Evolutionary conservation across 2,888 invertebrate genomes (phyloP), one percentile per base, ranked within the genome.

Genomic region (Spilosoma lubricipeda): DNA sequence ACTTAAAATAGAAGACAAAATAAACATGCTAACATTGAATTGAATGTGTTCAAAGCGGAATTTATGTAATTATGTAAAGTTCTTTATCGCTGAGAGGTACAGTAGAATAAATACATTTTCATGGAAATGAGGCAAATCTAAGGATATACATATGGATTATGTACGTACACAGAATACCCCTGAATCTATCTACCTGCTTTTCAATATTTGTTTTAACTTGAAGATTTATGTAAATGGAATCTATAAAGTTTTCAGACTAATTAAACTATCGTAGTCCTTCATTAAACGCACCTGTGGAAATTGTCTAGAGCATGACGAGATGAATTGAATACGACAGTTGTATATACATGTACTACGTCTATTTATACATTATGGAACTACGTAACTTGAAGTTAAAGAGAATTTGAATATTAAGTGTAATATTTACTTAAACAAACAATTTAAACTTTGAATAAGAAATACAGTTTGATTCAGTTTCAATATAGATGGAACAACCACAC

Each of bases 281-380:
- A 66, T 73, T 64, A 69, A 30, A 52, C 27, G 4, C 73, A 73
- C 68, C 68, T 73, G 68, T 69, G 30, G 48, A 64, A 23, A 64
- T n/a, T n/a, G 67, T 66, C 39, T 63, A 3, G 73, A 45, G n/a
- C 52, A 64, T 33, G 39, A 59, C 39, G 18, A 73, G 33, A 11
- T 69, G 65, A 20, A 69, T 69, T 67, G 39, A 52, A 23, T 15
- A 56, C 52, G 56, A 72, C 39, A 67, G 20, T 64, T 45, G 20
- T 52, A 8, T 52, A 23, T 20, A 0, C 52, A 52, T 52, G 20
- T 48, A 18, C 20, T 52, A 52, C 52, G 8, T 52, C 52, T 52
- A 23, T 20, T 52, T 7, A 20, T 48, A 48, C 45, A 48, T 18
- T 48, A 20, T 20, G 20, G 18, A 18, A 48, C 20, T 48, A 5